Conservation (phyloP, 2,888 invertebrate genomes). For the Biston stratarius region DNA sequence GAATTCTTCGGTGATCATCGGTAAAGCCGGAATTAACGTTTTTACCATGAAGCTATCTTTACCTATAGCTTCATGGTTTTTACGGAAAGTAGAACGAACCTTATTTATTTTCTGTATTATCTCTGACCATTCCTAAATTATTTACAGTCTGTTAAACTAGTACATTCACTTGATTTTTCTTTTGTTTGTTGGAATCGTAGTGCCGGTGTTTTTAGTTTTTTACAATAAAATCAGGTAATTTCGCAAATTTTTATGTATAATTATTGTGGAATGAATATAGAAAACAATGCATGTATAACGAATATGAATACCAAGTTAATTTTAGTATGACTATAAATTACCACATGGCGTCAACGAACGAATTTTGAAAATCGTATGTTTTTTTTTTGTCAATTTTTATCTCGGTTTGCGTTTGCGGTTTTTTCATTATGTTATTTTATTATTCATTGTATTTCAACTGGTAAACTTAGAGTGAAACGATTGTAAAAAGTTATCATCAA, state of each 20-base stretch:
- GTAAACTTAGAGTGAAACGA: neutral
- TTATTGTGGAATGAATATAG: neutral
- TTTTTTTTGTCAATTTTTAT: neutral
- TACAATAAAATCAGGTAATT: constrained; percentile 31
- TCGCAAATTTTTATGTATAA: neutral
- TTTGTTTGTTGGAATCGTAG: constrained; percentile 19
- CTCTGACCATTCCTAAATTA: neutral
- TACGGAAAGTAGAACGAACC: neutral
- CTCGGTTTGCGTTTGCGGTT: neutral
- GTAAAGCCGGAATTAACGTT: no score
- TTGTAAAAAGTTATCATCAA: neutral
- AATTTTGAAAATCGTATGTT: constrained; percentile 37
- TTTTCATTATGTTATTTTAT: neutral
- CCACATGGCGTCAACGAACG: constrained; percentile 40
- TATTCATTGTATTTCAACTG: neutral
- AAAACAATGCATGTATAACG: neutral
- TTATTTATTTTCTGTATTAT: neutral
- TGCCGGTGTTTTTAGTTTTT: constrained; percentile 31
- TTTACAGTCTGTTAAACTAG: neutral
- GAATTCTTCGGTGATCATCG: no score
- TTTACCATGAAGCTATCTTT: no score
- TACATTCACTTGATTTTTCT: constrained; percentile 6
- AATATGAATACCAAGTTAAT: neutral
- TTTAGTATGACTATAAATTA: constrained; percentile 4
- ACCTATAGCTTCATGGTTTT: no score